Percentiles rank a stretch among this genome's conserved stretches.
phyloP scores from a whole-genome alignment of 1,140 invertebrate genomes.

The Glossosoma conforme region DNA sequence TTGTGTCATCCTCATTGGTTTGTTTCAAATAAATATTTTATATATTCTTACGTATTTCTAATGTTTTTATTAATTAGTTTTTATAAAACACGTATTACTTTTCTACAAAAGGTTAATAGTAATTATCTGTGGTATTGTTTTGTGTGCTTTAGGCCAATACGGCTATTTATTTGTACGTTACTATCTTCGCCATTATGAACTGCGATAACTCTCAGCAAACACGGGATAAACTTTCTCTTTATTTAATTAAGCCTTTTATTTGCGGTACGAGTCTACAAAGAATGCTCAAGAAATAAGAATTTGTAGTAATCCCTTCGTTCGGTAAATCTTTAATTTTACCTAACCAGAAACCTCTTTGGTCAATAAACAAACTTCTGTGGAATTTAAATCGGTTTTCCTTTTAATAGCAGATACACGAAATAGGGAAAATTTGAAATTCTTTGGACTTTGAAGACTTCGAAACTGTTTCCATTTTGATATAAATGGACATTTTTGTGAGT shows the following conservation, averaged over 20 bases:
- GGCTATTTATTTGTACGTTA: neutral
- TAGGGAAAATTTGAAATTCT: constrained; percentile 8
- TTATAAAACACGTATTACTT: neutral
- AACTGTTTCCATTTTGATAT: constrained; percentile 5
- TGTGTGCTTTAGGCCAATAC: neutral
- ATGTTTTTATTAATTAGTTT: neutral
- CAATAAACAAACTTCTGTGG: constrained; percentile 12
- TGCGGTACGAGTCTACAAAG: constrained; percentile 1
- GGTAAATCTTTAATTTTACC: constrained; percentile 14
- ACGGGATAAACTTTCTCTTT: neutral
- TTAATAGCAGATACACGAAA: neutral
- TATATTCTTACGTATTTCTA: too few species aligned
- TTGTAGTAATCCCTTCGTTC: constrained; percentile 3
- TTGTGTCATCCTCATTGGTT: too few species aligned
- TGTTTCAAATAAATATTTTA: too few species aligned
- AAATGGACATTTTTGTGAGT: constrained; percentile 4
- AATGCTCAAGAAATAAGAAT: constrained; percentile 4
- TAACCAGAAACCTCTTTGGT: constrained; percentile 12
- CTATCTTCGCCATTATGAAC: neutral
- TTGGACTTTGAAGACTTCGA: neutral
- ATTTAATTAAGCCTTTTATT: constrained; percentile 1
- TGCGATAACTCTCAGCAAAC: too few species aligned
- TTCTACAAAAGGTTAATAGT: neutral
- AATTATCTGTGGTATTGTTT: neutral
- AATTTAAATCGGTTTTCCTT: neutral